A percentile compares a stretch with the other conserved stretches of the same genome.
phyloP scores from a whole-genome alignment of 2,113 vertebrate genomes.

The Uropsilus gracilis region DNA sequence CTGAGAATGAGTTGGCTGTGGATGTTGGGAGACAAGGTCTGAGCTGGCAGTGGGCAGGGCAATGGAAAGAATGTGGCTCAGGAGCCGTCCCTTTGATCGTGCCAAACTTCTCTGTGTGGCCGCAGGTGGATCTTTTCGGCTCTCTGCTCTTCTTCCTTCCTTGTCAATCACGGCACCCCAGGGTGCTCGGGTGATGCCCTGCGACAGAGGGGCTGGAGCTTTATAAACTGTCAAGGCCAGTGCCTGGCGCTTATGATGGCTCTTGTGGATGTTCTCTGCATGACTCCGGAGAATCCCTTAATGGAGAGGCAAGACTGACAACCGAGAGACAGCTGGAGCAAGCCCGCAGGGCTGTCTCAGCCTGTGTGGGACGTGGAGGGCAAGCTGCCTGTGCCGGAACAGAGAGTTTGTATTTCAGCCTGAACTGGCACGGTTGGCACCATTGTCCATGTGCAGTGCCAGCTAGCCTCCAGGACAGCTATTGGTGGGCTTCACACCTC shows the following conservation, averaged over 20 bases:
- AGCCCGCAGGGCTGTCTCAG: neutral
- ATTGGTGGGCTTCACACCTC: accelerated
- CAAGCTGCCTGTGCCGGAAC: neutral
- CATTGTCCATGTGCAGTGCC: neutral
- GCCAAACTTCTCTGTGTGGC: conserved; percentile 48
- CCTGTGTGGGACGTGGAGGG: neutral
- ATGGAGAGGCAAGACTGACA: neutral
- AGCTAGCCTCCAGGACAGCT: neutral
- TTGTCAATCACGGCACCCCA: neutral
- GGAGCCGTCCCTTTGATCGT: conserved; percentile 11
- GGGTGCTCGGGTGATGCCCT: neutral
- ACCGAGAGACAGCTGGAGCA: neutral
- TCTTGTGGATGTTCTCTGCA: neutral
- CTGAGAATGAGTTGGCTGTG: neutral
- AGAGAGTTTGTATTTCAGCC: neutral
- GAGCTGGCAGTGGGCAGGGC: conserved; percentile 44
- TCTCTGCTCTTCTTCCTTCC: neutral
- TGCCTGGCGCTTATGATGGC: neutral
- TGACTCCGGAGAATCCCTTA: neutral
- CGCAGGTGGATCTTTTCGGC: neutral
- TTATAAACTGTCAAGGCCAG: neutral
- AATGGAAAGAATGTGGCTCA: conserved; percentile 57
- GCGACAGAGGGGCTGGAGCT: neutral
- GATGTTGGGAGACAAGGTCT: neutral
- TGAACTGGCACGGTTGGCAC: neutral